Base-by-base conservation (phyloP, 2,888 invertebrate species). In the Lysandra bellargus region DNA sequence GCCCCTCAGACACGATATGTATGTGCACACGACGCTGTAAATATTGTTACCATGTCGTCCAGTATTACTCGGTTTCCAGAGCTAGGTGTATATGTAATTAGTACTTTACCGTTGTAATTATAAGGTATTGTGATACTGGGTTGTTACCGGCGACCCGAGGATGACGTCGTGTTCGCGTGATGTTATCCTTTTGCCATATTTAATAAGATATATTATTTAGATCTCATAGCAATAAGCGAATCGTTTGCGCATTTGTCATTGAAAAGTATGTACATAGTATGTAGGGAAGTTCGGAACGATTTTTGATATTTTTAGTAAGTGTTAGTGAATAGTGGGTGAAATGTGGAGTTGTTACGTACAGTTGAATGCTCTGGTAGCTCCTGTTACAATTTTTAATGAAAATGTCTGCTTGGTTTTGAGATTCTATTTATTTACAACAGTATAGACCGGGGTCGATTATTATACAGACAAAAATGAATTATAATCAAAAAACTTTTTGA, bases 221-320 rank as follows among this genome's bases (percentile, higher is more conserved):
- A 93, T 93, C 93, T 93, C 93, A 92, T 93, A 93, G 90, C 83
- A 86, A 85, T 91, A 91, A 91, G 91, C 87, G 86, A 83, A 86
- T 84, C 87, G 87, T 85, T 83, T 86, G 85, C 17, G 57, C 57
- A 57, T 57, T 57, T 57, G 57, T 57, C 57, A 17, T 57, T 17
- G 17, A 57, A 57, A 17, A 49, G 49, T 49, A 57, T 57, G 57
- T 57, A 57, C 57, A 57, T 57, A 53, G 12, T 53, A 53, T 53
- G 57, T 57, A 57, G 57, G 57, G 4, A 57, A 57, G 17, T 17
- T 57, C 57, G 57, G 57, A 57, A 57, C 57, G 14, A 53, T 14
- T 14, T 14, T 53, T 53, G 12, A 53, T 57, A 64, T 64, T 64
- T 30, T 14, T 9, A 30, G 30, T 23, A 7, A 64, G 64, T 64